Percentiles rank a stretch among this genome's conserved stretches.
phyloP scores from a whole-genome alignment of 1,140 invertebrate genomes.

The Meloidogyne chitwoodi region DNA sequence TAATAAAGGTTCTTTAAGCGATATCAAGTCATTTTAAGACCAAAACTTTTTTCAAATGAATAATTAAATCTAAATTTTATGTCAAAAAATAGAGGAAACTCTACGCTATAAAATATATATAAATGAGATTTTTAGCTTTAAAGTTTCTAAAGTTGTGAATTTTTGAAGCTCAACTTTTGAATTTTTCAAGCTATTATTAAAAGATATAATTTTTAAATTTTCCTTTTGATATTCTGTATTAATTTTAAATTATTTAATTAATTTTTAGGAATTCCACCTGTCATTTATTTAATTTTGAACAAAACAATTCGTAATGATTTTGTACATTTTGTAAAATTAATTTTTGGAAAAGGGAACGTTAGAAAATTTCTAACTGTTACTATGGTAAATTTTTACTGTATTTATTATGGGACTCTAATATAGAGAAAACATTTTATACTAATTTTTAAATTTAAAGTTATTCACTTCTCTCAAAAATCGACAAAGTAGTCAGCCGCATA shows the following conservation, averaged over 20 bases:
- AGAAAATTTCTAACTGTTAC: not conserved
- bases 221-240: not conserved
- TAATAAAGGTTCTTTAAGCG: no score
- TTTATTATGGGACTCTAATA: no score
- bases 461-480: not conserved
- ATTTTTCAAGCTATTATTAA: no score
- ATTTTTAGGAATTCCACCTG: not conserved
- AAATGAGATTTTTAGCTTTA: no score
- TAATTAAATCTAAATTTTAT: no score
- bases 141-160: no score
- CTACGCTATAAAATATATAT: no score
- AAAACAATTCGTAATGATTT: slow-evolving; percentile 10
- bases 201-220: not conserved
- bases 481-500: not conserved
- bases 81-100: no score
- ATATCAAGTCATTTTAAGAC: no score
- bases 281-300: slow-evolving; percentile 17
- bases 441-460: not conserved
- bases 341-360: not conserved
- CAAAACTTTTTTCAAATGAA: no score
- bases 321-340: not conserved
- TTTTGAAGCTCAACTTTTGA: no score
- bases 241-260: not conserved
- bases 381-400: not conserved
- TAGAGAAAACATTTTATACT: no score